A percentile compares a stretch with the other conserved stretches of the same genome.
Evolutionary conservation across 2,888 invertebrate species (phyloP).

Genomic region (Zonitis immaculata): DNA sequence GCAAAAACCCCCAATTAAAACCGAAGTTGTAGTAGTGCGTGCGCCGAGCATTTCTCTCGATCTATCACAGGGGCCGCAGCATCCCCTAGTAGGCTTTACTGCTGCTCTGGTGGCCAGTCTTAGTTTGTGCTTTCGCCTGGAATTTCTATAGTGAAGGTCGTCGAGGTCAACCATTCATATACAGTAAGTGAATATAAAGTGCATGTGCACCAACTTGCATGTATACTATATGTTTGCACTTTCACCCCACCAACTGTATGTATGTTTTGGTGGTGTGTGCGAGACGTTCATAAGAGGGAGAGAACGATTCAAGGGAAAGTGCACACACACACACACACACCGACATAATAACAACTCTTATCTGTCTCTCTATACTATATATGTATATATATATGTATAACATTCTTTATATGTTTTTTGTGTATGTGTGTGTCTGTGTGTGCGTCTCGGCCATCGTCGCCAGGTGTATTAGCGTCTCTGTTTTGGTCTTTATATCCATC

Average conservation of each 20-base stretch:
- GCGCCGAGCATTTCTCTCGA: conserved; percentile 49
- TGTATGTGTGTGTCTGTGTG: conserved; percentile 11
- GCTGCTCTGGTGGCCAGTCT: conserved; percentile 43
- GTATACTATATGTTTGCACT: conserved; percentile 19
- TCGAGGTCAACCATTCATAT: conserved; percentile 34
- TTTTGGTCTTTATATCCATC: conserved; percentile 48
- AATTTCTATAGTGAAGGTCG: conserved; percentile 40
- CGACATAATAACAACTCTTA: too few relatives aligned
- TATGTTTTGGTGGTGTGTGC: neutral
- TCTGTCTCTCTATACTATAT: neutral
- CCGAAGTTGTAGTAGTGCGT: conserved; percentile 49
- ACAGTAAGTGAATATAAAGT: conserved; percentile 34
- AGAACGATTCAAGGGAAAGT: neutral
- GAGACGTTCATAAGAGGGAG: neutral
- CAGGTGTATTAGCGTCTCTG: conserved; percentile 33
- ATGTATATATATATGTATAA: too few relatives aligned
- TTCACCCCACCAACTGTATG: conserved; percentile 5
- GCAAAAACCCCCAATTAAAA: conserved; percentile 51
- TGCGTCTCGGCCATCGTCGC: conserved; percentile 21
- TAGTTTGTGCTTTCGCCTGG: conserved; percentile 43
- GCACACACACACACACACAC: too few relatives aligned
- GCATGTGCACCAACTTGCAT: conserved; percentile 22
- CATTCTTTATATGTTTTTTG: too few relatives aligned
- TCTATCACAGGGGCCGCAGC: conserved; percentile 49
- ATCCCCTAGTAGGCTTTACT: conserved; percentile 44